Base-by-base conservation (phyloP, 2,113 vertebrate species). In the Perca schrenkii region DNA sequence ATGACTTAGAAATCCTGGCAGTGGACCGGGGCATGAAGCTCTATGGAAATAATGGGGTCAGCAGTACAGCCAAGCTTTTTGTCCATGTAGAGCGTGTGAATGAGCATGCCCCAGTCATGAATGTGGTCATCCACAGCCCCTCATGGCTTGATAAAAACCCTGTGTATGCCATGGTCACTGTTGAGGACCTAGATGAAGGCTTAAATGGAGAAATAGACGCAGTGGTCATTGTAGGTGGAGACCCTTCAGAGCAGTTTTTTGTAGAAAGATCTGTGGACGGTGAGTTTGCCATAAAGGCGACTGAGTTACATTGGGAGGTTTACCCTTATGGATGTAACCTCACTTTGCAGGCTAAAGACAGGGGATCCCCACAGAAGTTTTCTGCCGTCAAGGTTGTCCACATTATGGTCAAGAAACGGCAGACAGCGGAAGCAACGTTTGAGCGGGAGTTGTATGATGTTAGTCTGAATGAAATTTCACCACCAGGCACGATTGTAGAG, bases 21-120 rank as follows among this genome's bases (percentile, higher is more conserved):
- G 98, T 99, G 53, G 98, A 99, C 88, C 96, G 98, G 14, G 98
- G 98, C 31, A 99, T 99, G 97, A 99, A 99, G 84, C 96, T 99
- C 6, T 99, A 99, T 3, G 98, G 98, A 22, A 99, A 98, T 92
- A 99, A 99, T 0, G 98, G 98, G 0, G 97, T 99, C 50, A 99
- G 98, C 96, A 99, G 98, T 86, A 99, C 98, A 2, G 98, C 98
- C 40, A 98, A 98, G 89, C 97, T 99, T 78, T 97, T 97, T 84
- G 96, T 99, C 88, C 98, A 99, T 70, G 94, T 99, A 86, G 98
- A 99, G 91, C 96, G 97, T 14, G 87, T 97, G 71, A 99, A 99
- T 60, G 96, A 98, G 68, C 96, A 99, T 0, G 94, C 96, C 3
- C 98, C 98, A 8, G 90, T 93, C 0, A 91, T 99, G 88, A 96